A percentile compares a stretch with the other conserved stretches of the same genome.
Conservation (phyloP, 2,888 invertebrate species). For the Amphipyra berbera region DNA sequence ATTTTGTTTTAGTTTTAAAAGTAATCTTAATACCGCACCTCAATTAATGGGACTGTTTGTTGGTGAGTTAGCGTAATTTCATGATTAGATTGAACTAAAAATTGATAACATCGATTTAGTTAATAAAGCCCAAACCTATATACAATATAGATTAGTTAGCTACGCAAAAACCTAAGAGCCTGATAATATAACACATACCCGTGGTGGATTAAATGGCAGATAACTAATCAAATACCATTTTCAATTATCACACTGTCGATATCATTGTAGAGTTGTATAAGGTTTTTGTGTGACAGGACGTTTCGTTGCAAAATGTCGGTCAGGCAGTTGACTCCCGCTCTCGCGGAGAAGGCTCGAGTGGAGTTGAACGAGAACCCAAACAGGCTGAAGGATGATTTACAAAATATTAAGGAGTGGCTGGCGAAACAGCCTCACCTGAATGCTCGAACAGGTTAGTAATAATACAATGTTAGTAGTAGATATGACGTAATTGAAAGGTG, state of each 20-base stretch:
- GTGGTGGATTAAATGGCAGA: constrained; percentile 51
- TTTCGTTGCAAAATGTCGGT: constrained; percentile 68
- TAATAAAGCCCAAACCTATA: neutral
- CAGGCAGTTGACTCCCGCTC: constrained; percentile 68
- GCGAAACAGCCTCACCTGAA: constrained; percentile 88
- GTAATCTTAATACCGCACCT: neutral
- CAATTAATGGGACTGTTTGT: too few relatives aligned
- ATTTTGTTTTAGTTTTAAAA: too few relatives aligned
- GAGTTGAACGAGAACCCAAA: constrained; percentile 89
- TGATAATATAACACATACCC: constrained; percentile 25
- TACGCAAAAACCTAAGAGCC: constrained; percentile 2
- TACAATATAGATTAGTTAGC: constrained; percentile 10
- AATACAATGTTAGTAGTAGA: neutral
- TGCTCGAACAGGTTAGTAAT: constrained; percentile 68
- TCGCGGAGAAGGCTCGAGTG: constrained; percentile 81
- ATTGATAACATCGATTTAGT: constrained; percentile 17
- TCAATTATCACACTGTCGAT: constrained; percentile 40
- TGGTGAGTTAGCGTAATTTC: neutral
- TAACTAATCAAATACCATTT: constrained; percentile 59
- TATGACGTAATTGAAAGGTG: constrained; percentile 14
- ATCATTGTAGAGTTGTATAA: constrained; percentile 43
- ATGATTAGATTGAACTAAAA: constrained; percentile 21
- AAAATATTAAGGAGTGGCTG: constrained; percentile 89
- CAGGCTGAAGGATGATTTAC: constrained; percentile 81
- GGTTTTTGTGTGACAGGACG: constrained; percentile 33